Evolutionary conservation across 2,113 vertebrate species (phyloP).

Genomic region (Aepyceros melampus): DNA sequence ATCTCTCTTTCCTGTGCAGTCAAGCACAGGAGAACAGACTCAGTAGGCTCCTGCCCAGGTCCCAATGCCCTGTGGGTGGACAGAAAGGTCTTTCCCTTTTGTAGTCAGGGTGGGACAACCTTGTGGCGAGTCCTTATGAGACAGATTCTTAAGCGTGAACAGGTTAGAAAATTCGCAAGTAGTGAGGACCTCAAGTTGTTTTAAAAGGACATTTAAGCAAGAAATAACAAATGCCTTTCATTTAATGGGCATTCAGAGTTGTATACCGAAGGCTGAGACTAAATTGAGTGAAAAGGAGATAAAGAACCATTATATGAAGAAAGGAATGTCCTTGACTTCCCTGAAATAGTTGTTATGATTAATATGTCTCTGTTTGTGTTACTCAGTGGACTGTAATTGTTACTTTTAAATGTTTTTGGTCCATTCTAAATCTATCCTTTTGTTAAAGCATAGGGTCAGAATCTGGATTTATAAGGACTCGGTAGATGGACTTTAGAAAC

Average conservation of each 20-base stretch:
- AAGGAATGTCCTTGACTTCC: conserved; percentile 17
- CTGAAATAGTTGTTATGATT: conserved; percentile 52
- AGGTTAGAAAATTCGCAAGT: conserved; percentile 68
- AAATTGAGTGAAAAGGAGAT: conserved; percentile 48
- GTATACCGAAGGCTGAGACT: conserved; percentile 41
- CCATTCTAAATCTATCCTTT: background rate
- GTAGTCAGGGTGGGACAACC: conserved; percentile 35
- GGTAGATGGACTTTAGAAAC: background rate
- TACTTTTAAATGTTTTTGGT: background rate
- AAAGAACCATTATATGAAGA: background rate
- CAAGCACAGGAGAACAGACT: background rate
- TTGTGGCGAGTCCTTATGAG: conserved; percentile 42
- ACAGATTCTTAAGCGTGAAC: conserved; percentile 59
- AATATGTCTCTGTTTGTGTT: conserved; percentile 49
- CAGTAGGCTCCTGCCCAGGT: background rate
- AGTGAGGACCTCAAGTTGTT: conserved; percentile 59
- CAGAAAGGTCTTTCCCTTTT: conserved; percentile 29
- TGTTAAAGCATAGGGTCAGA: background rate
- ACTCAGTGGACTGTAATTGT: background rate
- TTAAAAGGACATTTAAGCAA: conserved; percentile 54
- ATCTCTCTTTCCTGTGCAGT: conserved; percentile 47
- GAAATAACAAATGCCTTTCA: conserved; percentile 38
- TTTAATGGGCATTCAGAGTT: conserved; percentile 44
- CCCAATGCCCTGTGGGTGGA: conserved; percentile 3
- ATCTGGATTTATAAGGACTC: background rate